These are phyloP conservation scores for Hypocryptadius cinnamomeus DNA, from an alignment of 2,113 vertebrate species.

Conservation along the genomic window DNA sequence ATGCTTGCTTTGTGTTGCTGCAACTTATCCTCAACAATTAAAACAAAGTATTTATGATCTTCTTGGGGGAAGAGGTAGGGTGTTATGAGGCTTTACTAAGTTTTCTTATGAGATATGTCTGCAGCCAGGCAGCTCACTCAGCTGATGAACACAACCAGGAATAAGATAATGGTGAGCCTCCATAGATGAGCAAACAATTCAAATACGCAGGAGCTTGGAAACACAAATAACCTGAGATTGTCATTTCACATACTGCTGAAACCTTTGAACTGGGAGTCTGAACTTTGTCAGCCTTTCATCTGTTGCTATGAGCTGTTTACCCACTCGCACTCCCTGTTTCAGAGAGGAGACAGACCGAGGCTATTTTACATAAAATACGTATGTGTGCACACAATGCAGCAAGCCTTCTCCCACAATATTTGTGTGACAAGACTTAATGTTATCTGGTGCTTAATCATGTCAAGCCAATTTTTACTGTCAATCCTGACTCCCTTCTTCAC, in stretches of 20 bases:
- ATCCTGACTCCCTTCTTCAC: not conserved
- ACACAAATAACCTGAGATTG: slow-evolving; percentile 22
- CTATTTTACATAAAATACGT: slow-evolving; percentile 1
- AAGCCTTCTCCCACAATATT: not conserved
- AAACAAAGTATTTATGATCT: not conserved
- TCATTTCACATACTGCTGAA: not conserved
- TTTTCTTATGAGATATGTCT: not conserved
- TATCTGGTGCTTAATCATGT: slow-evolving; percentile 27
- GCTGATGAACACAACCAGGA: not conserved
- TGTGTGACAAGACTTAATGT: not conserved
- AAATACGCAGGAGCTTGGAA: not conserved
- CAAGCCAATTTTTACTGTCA: slow-evolving; percentile 44
- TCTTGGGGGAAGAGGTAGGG: not conserved
- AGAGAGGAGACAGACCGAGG: not conserved
- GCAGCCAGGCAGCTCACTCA: not conserved
- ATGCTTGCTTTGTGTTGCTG: not conserved
- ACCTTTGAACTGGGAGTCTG: slow-evolving; percentile 19
- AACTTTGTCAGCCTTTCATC: slow-evolving; percentile 19
- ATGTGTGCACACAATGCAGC: not conserved
- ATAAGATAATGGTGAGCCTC: not conserved
- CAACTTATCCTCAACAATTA: slow-evolving; percentile 27
- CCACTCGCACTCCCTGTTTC: not conserved
- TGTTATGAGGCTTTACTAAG: not conserved
- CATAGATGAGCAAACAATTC: not conserved
- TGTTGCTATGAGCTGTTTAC: slow-evolving; percentile 26